Base-by-base conservation (phyloP, 64 coral and sea anemone species). In the Platygyra sinensis region DNA sequence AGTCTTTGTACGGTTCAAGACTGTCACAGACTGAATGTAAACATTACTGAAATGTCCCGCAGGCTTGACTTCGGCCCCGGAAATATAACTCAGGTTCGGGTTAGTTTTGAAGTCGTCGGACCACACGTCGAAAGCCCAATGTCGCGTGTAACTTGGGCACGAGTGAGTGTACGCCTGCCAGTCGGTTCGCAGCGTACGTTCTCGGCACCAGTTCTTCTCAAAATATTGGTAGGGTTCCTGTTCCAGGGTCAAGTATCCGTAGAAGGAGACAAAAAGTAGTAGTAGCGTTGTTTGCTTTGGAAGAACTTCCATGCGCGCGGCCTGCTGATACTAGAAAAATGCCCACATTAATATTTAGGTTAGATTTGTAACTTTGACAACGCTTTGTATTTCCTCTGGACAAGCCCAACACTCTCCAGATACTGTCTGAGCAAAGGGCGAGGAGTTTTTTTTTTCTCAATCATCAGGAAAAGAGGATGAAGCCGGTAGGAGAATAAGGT, bases 161-260 rank as follows among this genome's bases (percentile, higher is more conserved):
- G 80, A 50, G 32, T 57, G 61, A 27, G 86, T 59, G 61, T 93
- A 90, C 13, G 75, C 32, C n/a, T 52, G 67, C 94, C 94, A 96
- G 10, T 96, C 91, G 2, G 75, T 83, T 63, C 91, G 86, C 18
- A 91, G 76, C 9, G 64, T 75, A 29, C 94, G 73, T 29, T 93
- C 91, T 93, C 94, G 87, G 76, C 94, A 96, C 94, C 94, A 96
- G 39, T 93, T 83, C 50, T 61, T 90, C 81, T 93, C 86, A 85
- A 93, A 96, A 14, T 93, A 62, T 50, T 67, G 42, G 11, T 82
- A 88, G 33, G 73, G 24, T n/a, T 79, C 55, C 30, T 50, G 63
- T 84, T 29, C 81, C 27, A 86, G 30, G 74, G 28, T 49, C 19
- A 73, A 27, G 4, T 39, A 46, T 64, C 67, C 49, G 38, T 29